Conservation (phyloP, 2,113 vertebrate species). For the Corythornis vintsioides region DNA sequence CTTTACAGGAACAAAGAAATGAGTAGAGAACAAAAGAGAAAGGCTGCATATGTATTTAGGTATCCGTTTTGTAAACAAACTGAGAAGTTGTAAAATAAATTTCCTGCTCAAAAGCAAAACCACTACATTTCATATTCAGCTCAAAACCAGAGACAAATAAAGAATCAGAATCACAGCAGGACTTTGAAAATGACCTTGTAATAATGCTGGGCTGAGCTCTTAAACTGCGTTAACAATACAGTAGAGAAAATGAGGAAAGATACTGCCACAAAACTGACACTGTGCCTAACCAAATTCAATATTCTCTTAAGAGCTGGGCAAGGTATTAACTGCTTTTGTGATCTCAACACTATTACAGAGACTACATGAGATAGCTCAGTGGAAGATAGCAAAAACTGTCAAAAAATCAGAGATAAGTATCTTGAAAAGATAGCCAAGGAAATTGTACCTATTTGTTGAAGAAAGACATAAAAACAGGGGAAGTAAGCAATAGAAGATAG, state of each 20-base stretch:
- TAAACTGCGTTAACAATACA: background rate
- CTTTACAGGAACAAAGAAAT: conserved; percentile 36
- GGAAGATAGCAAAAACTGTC: conserved; percentile 45
- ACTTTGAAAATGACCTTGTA: conserved; percentile 71
- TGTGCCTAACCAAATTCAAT: conserved; percentile 65
- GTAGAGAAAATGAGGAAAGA: background rate
- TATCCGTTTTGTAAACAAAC: conserved; percentile 28
- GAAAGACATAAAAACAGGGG: background rate
- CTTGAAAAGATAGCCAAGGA: conserved; percentile 13
- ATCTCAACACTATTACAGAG: conserved; percentile 37
- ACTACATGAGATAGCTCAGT: conserved; percentile 11
- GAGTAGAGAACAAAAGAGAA: conserved; percentile 3
- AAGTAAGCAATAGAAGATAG: background rate
- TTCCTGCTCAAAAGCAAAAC: conserved; percentile 59
- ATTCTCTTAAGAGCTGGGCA: conserved; percentile 51
- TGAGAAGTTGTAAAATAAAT: conserved; percentile 69
- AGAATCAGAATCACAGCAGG: conserved; percentile 65
- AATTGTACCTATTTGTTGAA: conserved; percentile 9
- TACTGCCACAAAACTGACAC: conserved; percentile 24
- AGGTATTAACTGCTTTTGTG: conserved; percentile 33
- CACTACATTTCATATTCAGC: conserved; percentile 66
- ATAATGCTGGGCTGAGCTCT: conserved; percentile 53
- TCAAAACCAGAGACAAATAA: conserved; percentile 65
- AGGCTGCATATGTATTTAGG: conserved; percentile 28
- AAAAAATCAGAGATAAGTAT: background rate